Conservation (phyloP, 2,113 vertebrate genomes). For the Perccottus glenii region DNA sequence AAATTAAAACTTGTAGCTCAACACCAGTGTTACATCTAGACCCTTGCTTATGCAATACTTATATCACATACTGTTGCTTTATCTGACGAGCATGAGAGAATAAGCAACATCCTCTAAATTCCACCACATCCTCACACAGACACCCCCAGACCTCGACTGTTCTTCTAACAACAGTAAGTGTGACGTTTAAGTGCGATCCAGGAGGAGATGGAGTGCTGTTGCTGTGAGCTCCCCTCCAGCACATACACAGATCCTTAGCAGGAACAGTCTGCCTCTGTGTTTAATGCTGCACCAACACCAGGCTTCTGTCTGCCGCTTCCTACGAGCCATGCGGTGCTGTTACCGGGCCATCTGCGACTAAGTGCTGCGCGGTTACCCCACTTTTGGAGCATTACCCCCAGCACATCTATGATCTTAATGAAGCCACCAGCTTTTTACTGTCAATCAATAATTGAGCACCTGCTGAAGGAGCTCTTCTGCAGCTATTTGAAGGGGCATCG, state of each 20-base stretch:
- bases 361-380: constrained; percentile 73
- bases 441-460: constrained; percentile 77
- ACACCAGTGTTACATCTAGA: too few relatives aligned
- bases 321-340: constrained; percentile 68
- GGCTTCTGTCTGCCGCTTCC: constrained; percentile 65
- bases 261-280: constrained; percentile 70
- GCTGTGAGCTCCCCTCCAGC: constrained; percentile 81
- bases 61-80: not conserved
- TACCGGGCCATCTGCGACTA: constrained; percentile 73
- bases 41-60: too few relatives aligned
- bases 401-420: constrained; percentile 77
- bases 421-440: constrained; percentile 74
- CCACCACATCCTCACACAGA: constrained; percentile 42
- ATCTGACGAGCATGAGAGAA: not conserved
- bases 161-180: constrained; percentile 68
- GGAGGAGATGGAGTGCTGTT: constrained; percentile 74
- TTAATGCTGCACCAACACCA: constrained; percentile 71
- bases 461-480: constrained; percentile 66
- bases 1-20: too few relatives aligned
- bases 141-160: constrained; percentile 33
- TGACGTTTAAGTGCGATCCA: constrained; percentile 67
- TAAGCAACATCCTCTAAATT: not conserved
- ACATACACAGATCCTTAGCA: constrained; percentile 80
- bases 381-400: constrained; percentile 67
- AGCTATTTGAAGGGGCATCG: constrained; percentile 60